phyloP scores from a whole-genome alignment of 2,888 invertebrate genomes.

The Drosophila formosana region DNA sequence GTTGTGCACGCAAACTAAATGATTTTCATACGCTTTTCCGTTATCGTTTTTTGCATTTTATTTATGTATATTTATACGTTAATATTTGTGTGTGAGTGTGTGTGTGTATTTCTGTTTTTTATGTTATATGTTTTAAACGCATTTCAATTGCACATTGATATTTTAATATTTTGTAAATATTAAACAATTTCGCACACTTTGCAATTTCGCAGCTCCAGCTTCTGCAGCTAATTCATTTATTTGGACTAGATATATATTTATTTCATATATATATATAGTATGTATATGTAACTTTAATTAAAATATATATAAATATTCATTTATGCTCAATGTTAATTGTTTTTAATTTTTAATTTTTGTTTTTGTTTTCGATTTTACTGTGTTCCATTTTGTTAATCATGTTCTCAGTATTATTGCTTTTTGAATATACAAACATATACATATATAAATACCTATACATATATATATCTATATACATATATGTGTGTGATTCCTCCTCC shows the following conservation, averaged over 20 bases:
- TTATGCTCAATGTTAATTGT: slow-evolving; percentile 61
- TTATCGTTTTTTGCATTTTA: slow-evolving; percentile 18
- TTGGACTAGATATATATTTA: slow-evolving; percentile 69
- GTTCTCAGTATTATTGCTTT: slow-evolving; percentile 80
- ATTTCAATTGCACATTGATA: slow-evolving; percentile 83
- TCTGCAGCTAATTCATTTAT: slow-evolving; percentile 61
- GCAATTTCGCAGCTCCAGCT: slow-evolving; percentile 33
- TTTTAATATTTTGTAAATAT: slow-evolving; percentile 81
- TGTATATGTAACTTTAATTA: slow-evolving; percentile 68
- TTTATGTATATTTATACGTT: slow-evolving; percentile 27
- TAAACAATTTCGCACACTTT: slow-evolving; percentile 50
- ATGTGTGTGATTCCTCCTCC: slow-evolving; percentile 6
- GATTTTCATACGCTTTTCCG: slow-evolving; percentile 50
- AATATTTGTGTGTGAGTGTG: slow-evolving; percentile 43
- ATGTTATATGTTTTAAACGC: slow-evolving; percentile 56
- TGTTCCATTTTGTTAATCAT: slow-evolving; percentile 65
- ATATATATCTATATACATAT: not conserved
- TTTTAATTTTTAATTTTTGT: slow-evolving; percentile 38
- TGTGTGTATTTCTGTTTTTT: slow-evolving; percentile 2
- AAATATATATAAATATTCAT: slow-evolving; percentile 76
- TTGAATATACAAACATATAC: slow-evolving; percentile 76
- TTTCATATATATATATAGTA: slow-evolving; percentile 50
- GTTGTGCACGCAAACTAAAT: slow-evolving; percentile 58
- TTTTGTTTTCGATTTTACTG: slow-evolving; percentile 42
- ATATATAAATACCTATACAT: not conserved